Evolutionary conservation across 2,888 invertebrate species (phyloP).

Genomic region (Beris chalybata): DNA sequence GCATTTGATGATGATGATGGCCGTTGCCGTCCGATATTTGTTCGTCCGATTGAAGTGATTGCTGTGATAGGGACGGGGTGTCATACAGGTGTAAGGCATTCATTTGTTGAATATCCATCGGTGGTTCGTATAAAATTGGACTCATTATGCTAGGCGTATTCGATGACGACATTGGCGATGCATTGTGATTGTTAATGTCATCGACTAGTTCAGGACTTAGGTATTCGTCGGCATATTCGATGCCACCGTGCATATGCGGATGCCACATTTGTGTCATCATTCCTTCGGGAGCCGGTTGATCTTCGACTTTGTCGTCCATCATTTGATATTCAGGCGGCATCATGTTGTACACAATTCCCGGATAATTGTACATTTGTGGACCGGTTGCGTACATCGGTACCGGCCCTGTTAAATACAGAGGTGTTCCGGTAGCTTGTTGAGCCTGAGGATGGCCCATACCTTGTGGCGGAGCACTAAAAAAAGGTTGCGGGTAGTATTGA

Average conservation of each 20-base stretch:
- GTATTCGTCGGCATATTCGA: constrained; percentile 52
- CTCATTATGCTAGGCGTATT: constrained; percentile 54
- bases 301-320: constrained; percentile 48
- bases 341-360: constrained; percentile 48
- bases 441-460: constrained; percentile 50
- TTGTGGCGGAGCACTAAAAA: constrained; percentile 46
- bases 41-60: constrained; percentile 20
- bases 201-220: constrained; percentile 41
- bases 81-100: constrained; percentile 52
- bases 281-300: constrained; percentile 45
- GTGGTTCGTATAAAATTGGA: constrained; percentile 44
- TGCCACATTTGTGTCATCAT: constrained; percentile 50
- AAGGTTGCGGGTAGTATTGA: constrained; percentile 35
- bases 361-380: constrained; percentile 46
- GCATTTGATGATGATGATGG: constrained; percentile 19
- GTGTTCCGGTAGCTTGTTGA: constrained; percentile 53
- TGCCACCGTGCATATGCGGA: constrained; percentile 42
- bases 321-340: constrained; percentile 50
- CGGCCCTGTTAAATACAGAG: constrained; percentile 47
- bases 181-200: constrained; percentile 53
- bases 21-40: constrained; percentile 24
- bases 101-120: constrained; percentile 52
- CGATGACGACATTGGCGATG: constrained; percentile 47
- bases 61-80: constrained; percentile 41
- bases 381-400: constrained; percentile 48